Evolutionary conservation across 2,888 invertebrate species (phyloP).

Genomic region (Willowsia nigromaculata): DNA sequence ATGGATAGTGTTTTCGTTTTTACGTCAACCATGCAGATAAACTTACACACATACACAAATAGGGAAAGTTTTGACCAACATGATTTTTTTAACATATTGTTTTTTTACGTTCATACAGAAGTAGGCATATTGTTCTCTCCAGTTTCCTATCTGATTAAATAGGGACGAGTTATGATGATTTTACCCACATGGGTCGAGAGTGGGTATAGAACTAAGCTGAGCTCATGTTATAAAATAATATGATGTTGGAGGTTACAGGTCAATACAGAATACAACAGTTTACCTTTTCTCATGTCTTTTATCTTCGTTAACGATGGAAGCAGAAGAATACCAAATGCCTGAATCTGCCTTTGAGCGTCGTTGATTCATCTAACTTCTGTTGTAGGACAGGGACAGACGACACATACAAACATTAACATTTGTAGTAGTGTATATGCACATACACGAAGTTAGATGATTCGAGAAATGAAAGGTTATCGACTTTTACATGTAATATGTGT

Average conservation of each 20-base stretch:
- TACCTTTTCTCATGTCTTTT: background rate
- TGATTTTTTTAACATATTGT: too few relatives aligned
- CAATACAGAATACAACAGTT: background rate
- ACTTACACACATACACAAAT: too few relatives aligned
- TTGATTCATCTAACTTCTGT: background rate
- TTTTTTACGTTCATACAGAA: too few relatives aligned
- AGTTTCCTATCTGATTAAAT: too few relatives aligned
- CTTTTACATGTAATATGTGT: slow-evolving; percentile 26
- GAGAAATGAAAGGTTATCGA: slow-evolving; percentile 65
- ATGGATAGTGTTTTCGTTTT: too few relatives aligned
- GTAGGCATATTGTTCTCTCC: too few relatives aligned
- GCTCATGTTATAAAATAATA: background rate
- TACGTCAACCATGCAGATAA: too few relatives aligned
- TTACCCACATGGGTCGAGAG: too few relatives aligned
- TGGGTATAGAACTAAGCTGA: background rate
- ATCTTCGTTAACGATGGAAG: slow-evolving; percentile 17
- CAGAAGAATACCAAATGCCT: background rate
- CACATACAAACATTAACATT: background rate
- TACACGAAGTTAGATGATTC: background rate
- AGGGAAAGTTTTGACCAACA: too few relatives aligned
- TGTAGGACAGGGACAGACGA: background rate
- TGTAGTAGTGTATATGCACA: background rate
- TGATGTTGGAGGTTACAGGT: background rate
- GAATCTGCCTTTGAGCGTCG: background rate
- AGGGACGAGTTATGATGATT: too few relatives aligned